Conservation (phyloP, 2,888 invertebrate species). For the Chloroclysta siterata region DNA sequence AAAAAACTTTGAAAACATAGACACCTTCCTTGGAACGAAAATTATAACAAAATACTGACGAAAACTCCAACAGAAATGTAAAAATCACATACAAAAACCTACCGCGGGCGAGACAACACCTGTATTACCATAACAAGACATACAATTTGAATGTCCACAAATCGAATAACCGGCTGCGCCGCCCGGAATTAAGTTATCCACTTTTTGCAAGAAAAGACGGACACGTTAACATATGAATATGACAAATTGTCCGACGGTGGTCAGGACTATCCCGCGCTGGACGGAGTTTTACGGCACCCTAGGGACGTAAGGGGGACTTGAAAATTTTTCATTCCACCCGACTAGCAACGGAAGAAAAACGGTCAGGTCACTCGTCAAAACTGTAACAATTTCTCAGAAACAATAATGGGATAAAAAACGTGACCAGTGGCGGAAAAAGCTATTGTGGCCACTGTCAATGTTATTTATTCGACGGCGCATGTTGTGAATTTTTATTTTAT, state of each 20-base stretch:
- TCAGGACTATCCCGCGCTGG: constrained; percentile 72
- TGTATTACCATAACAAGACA: constrained; percentile 84
- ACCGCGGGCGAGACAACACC: constrained; percentile 76
- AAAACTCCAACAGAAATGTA: constrained; percentile 30
- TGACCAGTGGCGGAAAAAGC: constrained; percentile 70
- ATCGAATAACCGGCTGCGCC: constrained; percentile 76
- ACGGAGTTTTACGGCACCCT: constrained; percentile 82
- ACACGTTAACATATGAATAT: constrained; percentile 85
- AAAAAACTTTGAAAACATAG: no score
- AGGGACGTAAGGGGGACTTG: constrained; percentile 77
- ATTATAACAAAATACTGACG: constrained; percentile 16
- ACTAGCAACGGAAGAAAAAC: constrained; percentile 77
- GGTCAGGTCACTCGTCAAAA: constrained; percentile 83
- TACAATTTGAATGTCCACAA: constrained; percentile 82
- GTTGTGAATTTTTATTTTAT: constrained; percentile 80
- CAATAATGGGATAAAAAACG: constrained; percentile 81
- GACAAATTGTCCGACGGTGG: constrained; percentile 83
- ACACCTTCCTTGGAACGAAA: neutral
- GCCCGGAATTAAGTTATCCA: constrained; percentile 81
- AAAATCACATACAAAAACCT: constrained; percentile 49
- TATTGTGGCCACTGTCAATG: constrained; percentile 81
- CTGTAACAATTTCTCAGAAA: constrained; percentile 85
- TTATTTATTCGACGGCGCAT: constrained; percentile 81
- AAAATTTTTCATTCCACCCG: constrained; percentile 83
- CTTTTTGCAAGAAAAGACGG: constrained; percentile 84